Evolutionary conservation across 2,113 vertebrate genomes (phyloP).

Genomic region (Helogale parvula): DNA sequence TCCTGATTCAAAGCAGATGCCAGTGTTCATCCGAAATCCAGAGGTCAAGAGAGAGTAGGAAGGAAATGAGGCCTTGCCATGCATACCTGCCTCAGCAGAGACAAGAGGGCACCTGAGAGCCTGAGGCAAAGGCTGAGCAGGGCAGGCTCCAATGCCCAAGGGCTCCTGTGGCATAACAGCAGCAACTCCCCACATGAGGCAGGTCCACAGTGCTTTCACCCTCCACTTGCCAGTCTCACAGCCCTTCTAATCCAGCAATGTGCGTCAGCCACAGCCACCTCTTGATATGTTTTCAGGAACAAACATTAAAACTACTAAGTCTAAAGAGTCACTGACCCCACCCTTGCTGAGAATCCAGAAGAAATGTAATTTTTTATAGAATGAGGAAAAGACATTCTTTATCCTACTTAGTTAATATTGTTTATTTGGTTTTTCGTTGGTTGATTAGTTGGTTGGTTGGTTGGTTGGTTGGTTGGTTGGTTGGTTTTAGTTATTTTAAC

Average conservation of each 20-base stretch:
- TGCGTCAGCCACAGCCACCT: neutral
- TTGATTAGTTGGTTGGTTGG: no score
- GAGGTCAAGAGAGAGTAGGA: neutral
- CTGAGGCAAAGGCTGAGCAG: neutral
- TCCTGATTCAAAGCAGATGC: neutral
- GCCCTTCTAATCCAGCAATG: neutral
- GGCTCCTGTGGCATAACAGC: neutral
- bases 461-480: neutral
- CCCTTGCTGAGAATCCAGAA: neutral
- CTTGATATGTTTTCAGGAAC: neutral
- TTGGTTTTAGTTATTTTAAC: neutral
- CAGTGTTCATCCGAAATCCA: neutral
- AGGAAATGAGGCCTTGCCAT: neutral
- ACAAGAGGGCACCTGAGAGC: neutral
- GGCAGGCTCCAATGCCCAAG: neutral
- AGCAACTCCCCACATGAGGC: neutral
- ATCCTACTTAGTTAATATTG: neutral
- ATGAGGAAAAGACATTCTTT: neutral
- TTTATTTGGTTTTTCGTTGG: neutral
- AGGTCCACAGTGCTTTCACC: neutral
- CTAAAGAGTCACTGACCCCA: neutral
- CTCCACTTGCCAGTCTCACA: neutral
- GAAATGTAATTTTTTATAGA: neutral
- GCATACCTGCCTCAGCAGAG: neutral
- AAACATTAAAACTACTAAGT: neutral